phyloP scores from a whole-genome alignment of 2,888 invertebrate genomes.

The Drosophila kanekoi region DNA sequence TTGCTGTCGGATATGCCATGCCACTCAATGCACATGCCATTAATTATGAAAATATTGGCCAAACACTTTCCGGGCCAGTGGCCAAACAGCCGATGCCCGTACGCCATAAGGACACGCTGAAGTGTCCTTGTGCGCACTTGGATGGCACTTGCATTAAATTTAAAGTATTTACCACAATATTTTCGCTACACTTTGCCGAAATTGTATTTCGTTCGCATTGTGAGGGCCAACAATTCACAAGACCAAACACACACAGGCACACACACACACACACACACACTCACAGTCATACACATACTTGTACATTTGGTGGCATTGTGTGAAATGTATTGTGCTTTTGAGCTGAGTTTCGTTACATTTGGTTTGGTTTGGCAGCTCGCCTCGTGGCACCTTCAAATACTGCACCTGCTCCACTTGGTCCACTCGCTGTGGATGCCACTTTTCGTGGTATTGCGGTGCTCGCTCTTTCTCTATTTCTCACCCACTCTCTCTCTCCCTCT shows the following conservation, averaged over 20 bases:
- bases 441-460: constrained; percentile 22
- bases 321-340: constrained; percentile 57
- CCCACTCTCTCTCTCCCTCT: background rate
- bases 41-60: constrained; percentile 79
- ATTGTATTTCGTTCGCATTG: constrained; percentile 59
- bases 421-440: constrained; percentile 35
- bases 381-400: constrained; percentile 31
- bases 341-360: constrained; percentile 44
- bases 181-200: constrained; percentile 73
- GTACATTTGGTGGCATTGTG: constrained; percentile 30
- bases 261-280: constrained; percentile 3
- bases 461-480: background rate
- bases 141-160: constrained; percentile 69
- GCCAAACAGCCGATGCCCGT: constrained; percentile 14
- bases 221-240: constrained; percentile 37
- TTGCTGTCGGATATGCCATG: constrained; percentile 22
- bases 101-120: constrained; percentile 24
- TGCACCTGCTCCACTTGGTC: constrained; percentile 27
- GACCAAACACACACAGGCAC: constrained; percentile 31
- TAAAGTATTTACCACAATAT: constrained; percentile 75
- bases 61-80: constrained; percentile 65
- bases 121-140: constrained; percentile 49
- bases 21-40: constrained; percentile 62
- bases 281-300: constrained; percentile 10
- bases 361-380: constrained; percentile 37